Conservation (phyloP, 1,140 invertebrate genomes). For the Brachionus koreanus region DNA sequence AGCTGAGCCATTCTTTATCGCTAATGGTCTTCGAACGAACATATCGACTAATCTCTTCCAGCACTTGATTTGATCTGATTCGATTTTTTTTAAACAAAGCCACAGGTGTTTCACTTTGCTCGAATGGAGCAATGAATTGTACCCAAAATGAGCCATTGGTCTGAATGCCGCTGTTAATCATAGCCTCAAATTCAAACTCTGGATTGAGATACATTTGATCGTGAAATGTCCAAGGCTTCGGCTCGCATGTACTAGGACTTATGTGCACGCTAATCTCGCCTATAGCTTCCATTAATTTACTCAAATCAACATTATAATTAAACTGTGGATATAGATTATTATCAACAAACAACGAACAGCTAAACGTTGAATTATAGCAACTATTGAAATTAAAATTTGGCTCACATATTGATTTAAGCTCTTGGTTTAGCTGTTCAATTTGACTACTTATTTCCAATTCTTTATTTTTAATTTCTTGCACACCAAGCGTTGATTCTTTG, state of each 20-base stretch:
- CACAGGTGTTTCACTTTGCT: not conserved
- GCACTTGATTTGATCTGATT: not conserved
- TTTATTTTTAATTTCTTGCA: not conserved
- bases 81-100: not conserved
- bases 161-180: not conserved
- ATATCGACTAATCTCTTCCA: not conserved
- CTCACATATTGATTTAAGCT: not conserved
- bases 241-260: not conserved
- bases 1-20: not conserved
- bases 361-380: not conserved
- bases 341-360: conserved; percentile 33
- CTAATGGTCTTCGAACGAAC: not conserved
- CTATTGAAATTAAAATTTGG: not conserved
- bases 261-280: not conserved
- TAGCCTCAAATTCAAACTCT: not conserved
- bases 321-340: conserved; percentile 36
- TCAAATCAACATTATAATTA: conserved; percentile 15
- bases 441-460: not conserved
- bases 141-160: conserved; percentile 18
- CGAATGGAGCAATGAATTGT: not conserved
- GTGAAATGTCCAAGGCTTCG: not conserved
- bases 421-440: conserved; percentile 8
- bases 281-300: not conserved
- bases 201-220: not conserved
- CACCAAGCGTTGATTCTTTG: not conserved